A percentile compares a stretch with the other conserved stretches of the same genome.
Conservation (phyloP, 2,113 vertebrate species). For the Gnathonemus echidnorhynchus region DNA sequence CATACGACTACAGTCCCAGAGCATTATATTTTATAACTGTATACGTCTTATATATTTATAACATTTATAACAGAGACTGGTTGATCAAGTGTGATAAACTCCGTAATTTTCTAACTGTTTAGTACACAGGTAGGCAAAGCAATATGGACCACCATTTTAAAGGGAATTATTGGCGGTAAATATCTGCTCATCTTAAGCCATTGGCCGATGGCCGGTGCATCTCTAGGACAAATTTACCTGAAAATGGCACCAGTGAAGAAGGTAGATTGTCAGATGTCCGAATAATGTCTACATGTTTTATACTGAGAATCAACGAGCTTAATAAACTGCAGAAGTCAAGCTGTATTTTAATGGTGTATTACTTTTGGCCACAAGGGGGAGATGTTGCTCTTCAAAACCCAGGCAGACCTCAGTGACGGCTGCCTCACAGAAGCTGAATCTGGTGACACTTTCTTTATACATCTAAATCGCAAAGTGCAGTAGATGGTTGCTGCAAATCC, state of each 20-base stretch:
- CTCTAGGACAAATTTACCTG: not conserved
- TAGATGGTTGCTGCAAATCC: no score
- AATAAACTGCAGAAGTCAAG: not conserved
- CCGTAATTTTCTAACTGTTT: not conserved
- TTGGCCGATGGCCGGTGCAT: not conserved
- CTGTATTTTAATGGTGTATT: not conserved
- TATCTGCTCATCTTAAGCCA: not conserved
- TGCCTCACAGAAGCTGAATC: not conserved
- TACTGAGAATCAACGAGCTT: not conserved
- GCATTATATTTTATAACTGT: not conserved
- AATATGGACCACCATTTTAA: no score
- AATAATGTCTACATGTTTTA: not conserved
- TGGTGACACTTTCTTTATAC: not conserved
- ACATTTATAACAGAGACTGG: no score
- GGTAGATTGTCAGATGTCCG: not conserved
- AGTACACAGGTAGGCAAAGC: not conserved
- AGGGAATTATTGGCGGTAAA: not conserved
- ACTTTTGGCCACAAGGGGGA: not conserved
- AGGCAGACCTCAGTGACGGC: not conserved
- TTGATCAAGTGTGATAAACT: no score
- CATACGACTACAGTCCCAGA: not conserved
- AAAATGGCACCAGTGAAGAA: not conserved
- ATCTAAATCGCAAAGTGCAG: not conserved
- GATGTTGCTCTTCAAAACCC: not conserved
- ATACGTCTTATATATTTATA: not conserved